These are phyloP conservation scores for Adela reaumurella DNA, from an alignment of 2,888 invertebrate genomes.

Conservation along the genomic window DNA sequence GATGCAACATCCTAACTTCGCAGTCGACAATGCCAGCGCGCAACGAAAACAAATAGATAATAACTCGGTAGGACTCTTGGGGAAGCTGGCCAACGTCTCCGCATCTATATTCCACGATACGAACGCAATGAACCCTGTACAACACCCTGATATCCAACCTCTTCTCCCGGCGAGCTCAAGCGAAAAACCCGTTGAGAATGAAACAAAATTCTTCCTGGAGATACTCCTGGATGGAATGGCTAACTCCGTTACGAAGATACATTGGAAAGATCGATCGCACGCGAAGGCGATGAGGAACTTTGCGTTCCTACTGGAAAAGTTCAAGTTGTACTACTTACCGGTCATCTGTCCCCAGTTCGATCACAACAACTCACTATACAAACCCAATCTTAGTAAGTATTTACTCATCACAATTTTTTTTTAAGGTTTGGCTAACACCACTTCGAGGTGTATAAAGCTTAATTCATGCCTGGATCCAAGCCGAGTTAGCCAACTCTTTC, in stretches of 20 bases:
- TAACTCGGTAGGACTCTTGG: conserved; percentile 51
- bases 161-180: conserved; percentile 77
- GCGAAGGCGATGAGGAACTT: conserved; percentile 81
- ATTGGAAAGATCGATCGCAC: conserved; percentile 82
- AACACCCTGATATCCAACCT: conserved; percentile 74
- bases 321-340: conserved; percentile 86
- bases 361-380: conserved; percentile 74
- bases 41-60: conserved; percentile 38
- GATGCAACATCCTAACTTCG: conserved; percentile 59
- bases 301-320: conserved; percentile 86
- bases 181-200: conserved; percentile 81
- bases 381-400: conserved; percentile 69
- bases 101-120: conserved; percentile 71
- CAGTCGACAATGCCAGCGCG: conserved; percentile 34
- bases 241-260: conserved; percentile 81
- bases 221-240: conserved; percentile 88
- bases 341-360: conserved; percentile 88
- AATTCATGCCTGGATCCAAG: no score
- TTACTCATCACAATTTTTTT: no score
- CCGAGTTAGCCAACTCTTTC: no score
- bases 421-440: no score
- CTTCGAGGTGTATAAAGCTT: no score
- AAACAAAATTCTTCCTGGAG: conserved; percentile 83
- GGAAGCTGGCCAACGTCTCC: conserved; percentile 54
- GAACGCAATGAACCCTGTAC: conserved; percentile 69